These are phyloP conservation scores for Pseudococcus jackbeardsleyi DNA, from an alignment of 2,888 invertebrate genomes.

Conservation along the genomic window DNA sequence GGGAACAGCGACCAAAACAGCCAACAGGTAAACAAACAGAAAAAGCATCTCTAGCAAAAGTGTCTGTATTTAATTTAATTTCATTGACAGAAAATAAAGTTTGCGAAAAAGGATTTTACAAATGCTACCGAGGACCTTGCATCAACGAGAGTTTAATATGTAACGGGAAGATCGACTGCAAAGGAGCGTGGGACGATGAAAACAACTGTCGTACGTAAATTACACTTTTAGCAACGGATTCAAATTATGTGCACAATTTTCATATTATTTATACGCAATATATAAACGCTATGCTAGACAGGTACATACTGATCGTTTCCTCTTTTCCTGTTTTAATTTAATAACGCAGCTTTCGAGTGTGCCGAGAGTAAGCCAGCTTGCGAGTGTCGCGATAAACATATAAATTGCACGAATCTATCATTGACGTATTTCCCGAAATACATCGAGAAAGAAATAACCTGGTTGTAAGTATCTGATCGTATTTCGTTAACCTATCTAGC, in stretches of 20 bases:
- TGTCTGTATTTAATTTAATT: not conserved
- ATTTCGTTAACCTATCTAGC: not conserved
- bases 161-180: slow-evolving; percentile 70
- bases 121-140: slow-evolving; percentile 71
- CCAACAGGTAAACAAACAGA: no score
- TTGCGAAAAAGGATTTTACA: slow-evolving; percentile 69
- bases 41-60: not conserved
- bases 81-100: slow-evolving; percentile 68
- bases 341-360: slow-evolving; percentile 70
- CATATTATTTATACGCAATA: not conserved
- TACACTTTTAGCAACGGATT: not conserved
- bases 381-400: slow-evolving; percentile 70
- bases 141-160: slow-evolving; percentile 70
- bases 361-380: slow-evolving; percentile 69
- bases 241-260: not conserved
- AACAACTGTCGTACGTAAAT: slow-evolving; percentile 68
- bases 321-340: not conserved
- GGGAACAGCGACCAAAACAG: no score
- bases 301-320: not conserved
- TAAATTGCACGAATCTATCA: slow-evolving; percentile 70
- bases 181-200: slow-evolving; percentile 71
- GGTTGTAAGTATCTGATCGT: slow-evolving; percentile 69
- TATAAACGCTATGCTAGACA: not conserved
- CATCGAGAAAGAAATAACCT: slow-evolving; percentile 69
- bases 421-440: slow-evolving; percentile 69